Base-by-base conservation (phyloP, 2,113 vertebrate species). In the Brachyistius frenatus region DNA sequence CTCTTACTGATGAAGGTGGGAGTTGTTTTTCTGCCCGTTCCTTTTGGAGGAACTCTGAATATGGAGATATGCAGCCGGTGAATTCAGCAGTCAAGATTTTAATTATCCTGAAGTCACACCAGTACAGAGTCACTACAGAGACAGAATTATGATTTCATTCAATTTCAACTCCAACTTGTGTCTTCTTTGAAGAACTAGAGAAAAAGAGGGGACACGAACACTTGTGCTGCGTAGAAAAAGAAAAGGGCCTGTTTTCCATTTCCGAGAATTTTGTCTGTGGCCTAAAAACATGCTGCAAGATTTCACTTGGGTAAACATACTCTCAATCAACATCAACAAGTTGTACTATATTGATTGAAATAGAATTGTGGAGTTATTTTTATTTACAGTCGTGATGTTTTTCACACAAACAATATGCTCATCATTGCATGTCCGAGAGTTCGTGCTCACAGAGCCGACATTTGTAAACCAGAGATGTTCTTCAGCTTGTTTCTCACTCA, bases 251-350 rank as follows among this genome's bases (percentile, higher is more conserved):
- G 64, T 70, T 73, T 73, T 73, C n/a, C 1, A 33, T 76, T 80
- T 66, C 1, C 36, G 30, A 10, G 14, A 35, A 47, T 68, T 53
- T 56, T 57, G 50, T 66, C 23, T 23, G 23, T 23, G 23, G 23
- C 30, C 53, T 62, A 13, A 71, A 62, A 68, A 65, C 74, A 57
- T 61, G 66, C 32, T 5, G 16, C 39, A 39, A 47, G 56, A 53
- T 80, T 63, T 31, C n/a, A 32, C 32, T 54, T 80, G 53, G 54
- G 72, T 49, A 39, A 35, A 15, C 80, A 76, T 46, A 11, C 4
- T 82, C 84, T 55, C 16, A 79, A 77, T 88, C 57, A 70, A 58
- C 55, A 16, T 65, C 36, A 3, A 1, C 61, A 66, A 63, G 44
- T 53, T 80, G 32, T n/a, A 66, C 15, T 61, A 73, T 36, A 16